Evolutionary conservation across 1,140 invertebrate species (phyloP).

Genomic region (Procambarus clarkii): DNA sequence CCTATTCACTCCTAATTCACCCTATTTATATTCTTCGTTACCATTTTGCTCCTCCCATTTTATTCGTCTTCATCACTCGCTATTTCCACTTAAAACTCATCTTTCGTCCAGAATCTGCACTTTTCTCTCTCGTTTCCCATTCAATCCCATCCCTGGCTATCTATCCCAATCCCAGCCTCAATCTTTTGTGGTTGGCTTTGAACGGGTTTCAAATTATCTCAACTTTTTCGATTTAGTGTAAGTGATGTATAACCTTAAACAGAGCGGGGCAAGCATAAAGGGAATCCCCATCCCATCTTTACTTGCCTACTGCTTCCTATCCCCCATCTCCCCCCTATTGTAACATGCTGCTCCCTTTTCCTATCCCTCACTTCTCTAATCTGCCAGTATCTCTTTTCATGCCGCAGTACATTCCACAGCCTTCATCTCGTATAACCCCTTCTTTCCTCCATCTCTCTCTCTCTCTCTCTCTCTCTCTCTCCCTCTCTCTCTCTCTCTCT

Average conservation of each 20-base stretch:
- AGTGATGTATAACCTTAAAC: background rate
- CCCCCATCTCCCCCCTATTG: background rate
- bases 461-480: too few species aligned
- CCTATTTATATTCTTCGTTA: too few species aligned
- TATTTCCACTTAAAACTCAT: too few species aligned
- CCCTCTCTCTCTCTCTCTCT: too few species aligned
- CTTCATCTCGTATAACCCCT: too few species aligned
- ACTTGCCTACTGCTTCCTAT: background rate
- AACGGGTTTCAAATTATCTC: conserved; percentile 4
- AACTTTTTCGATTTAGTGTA: conserved; percentile 18
- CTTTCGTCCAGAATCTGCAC: too few species aligned
- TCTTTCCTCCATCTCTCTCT: too few species aligned
- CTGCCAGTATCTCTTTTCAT: too few species aligned
- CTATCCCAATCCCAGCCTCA: background rate
- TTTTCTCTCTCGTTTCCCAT: background rate
- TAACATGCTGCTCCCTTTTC: background rate
- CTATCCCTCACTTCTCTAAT: background rate
- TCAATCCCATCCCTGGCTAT: background rate
- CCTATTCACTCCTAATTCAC: too few species aligned
- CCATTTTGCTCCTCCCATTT: too few species aligned
- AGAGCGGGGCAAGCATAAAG: background rate
- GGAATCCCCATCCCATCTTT: background rate
- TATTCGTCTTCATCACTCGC: too few species aligned
- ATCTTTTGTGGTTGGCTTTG: background rate
- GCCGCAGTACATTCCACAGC: too few species aligned